A percentile compares a stretch with the other conserved stretches of the same genome.
phyloP scores from a whole-genome alignment of 2,888 invertebrate genomes.

The Papilio gigon region DNA sequence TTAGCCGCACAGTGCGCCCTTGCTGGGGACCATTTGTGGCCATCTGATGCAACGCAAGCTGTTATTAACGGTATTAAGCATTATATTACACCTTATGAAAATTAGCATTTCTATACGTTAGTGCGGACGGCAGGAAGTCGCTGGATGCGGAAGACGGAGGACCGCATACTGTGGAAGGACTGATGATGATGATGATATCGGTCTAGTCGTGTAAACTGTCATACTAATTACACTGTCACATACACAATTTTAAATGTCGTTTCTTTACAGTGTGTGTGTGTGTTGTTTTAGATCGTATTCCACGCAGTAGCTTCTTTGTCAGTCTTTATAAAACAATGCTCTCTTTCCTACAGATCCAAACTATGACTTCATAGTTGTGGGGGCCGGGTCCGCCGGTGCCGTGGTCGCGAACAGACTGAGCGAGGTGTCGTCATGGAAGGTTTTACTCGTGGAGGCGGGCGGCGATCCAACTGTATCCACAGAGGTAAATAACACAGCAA shows the following conservation, averaged over 20 bases:
- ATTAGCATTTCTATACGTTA: too few species aligned
- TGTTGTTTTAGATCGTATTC: too few species aligned
- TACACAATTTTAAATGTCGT: too few species aligned
- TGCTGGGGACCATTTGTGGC: conserved; percentile 80
- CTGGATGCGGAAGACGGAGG: too few species aligned
- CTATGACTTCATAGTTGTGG: conserved; percentile 80
- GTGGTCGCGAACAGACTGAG: conserved; percentile 50
- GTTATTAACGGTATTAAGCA: conserved; percentile 6
- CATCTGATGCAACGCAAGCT: conserved; percentile 72
- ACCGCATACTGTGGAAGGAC: too few species aligned
- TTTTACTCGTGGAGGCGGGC: conserved; percentile 52
- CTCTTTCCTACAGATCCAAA: conserved; percentile 50
- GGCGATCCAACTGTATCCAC: conserved; percentile 72
- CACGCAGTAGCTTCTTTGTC: too few species aligned
- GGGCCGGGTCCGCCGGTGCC: conserved; percentile 61
- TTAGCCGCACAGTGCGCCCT: conserved; percentile 83
- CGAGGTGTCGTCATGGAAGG: conserved; percentile 42
- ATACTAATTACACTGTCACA: too few species aligned
- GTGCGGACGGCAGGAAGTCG: too few species aligned
- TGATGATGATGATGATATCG: too few species aligned
- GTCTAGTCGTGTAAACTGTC: too few species aligned
- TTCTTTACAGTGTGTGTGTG: too few species aligned
- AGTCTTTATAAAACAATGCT: too few species aligned
- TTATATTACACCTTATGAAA: neutral
- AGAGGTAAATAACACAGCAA: conserved; percentile 57